Percentiles rank a stretch among this genome's conserved stretches.
Evolutionary conservation across 2,113 vertebrate species (phyloP).

Genomic region (Microtus richardsoni): DNA sequence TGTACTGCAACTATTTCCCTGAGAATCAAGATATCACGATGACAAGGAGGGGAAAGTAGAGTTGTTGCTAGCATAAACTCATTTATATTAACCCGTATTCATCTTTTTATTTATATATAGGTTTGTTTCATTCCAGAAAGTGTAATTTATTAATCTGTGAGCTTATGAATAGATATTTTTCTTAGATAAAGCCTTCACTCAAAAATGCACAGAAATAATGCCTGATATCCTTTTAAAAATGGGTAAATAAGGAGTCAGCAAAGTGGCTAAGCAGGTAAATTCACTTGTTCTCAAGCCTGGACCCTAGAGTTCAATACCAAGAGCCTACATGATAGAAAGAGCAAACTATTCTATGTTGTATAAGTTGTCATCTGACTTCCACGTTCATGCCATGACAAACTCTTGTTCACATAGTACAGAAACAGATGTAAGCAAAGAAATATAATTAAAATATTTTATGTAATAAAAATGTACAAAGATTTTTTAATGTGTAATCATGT

Average conservation of each 20-base stretch:
- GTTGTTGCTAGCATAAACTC: neutral
- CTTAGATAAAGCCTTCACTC: neutral
- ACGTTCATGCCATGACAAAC: neutral
- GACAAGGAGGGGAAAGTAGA: neutral
- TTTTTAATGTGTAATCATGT: neutral
- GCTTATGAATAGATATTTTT: neutral
- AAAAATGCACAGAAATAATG: neutral
- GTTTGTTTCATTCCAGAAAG: slow-evolving; percentile 45
- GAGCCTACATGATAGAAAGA: neutral
- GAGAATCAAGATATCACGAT: neutral
- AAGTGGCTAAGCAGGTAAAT: neutral
- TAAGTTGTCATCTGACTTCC: neutral
- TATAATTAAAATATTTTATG: neutral
- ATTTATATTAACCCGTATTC: neutral
- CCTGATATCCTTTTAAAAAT: neutral
- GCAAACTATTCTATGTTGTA: neutral
- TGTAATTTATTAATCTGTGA: neutral
- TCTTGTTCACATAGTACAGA: neutral
- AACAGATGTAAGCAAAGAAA: neutral
- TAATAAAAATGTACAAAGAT: neutral
- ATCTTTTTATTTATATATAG: neutral
- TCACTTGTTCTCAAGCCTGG: neutral
- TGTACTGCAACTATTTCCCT: neutral
- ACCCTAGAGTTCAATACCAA: neutral
- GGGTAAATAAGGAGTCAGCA: neutral